phyloP scores from a whole-genome alignment of 2,797 vertebrate genomes.

The Pelodytes ibericus region DNA sequence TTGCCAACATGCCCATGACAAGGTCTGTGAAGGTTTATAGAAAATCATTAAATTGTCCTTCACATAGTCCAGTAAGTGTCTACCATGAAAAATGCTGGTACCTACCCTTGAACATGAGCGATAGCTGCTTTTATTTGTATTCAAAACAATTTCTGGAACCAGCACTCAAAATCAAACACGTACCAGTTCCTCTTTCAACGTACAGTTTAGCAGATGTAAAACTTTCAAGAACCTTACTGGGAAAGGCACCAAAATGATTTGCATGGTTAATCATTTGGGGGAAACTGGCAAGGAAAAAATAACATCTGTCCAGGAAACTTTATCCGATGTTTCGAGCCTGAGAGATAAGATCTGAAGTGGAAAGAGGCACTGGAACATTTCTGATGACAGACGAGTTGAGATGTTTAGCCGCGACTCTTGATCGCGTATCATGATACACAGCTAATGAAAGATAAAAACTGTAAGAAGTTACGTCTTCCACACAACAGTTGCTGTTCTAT shows the following conservation, averaged over 20 bases:
- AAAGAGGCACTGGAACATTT: constrained; percentile 50
- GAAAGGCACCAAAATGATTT: constrained; percentile 52
- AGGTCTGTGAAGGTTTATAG: too few relatives aligned
- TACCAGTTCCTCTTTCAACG: constrained; percentile 20
- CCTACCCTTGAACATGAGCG: too few relatives aligned
- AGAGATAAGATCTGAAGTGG: constrained; percentile 56
- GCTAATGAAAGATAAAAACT: constrained; percentile 48
- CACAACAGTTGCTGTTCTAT: constrained; percentile 37
- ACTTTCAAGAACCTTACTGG: constrained; percentile 43
- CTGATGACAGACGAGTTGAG: constrained; percentile 52
- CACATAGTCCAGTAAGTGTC: too few relatives aligned
- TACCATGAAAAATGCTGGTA: too few relatives aligned
- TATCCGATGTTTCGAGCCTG: constrained; percentile 49
- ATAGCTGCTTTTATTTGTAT: too few relatives aligned
- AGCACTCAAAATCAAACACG: too few relatives aligned
- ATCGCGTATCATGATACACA: constrained; percentile 53
- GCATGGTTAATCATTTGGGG: constrained; percentile 56
- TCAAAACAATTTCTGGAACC: too few relatives aligned
- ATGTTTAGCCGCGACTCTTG: constrained; percentile 52
- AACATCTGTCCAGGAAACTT: constrained; percentile 51
- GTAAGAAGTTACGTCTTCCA: constrained; percentile 36
- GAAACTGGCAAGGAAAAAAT: constrained; percentile 53
- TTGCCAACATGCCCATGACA: too few relatives aligned
- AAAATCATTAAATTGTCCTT: too few relatives aligned
- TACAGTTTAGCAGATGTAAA: constrained; percentile 43